phyloP scores from a whole-genome alignment of 2,113 vertebrate genomes.

The Theropithecus gelada region DNA sequence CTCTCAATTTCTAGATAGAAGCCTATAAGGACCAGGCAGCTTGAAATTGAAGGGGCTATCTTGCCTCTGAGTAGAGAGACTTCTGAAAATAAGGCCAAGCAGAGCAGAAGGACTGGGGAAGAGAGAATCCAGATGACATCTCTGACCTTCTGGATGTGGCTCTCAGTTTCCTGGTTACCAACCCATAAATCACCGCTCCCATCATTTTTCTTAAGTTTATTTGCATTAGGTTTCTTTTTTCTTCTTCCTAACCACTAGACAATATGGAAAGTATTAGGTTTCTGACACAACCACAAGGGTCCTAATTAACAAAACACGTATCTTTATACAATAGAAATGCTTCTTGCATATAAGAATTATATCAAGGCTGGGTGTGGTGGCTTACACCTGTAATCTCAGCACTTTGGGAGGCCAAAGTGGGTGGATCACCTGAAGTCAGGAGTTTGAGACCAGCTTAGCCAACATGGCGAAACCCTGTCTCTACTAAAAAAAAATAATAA shows the following conservation, averaged over 20 bases:
- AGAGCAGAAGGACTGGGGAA: background rate
- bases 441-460: no score
- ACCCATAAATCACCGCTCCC: background rate
- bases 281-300: background rate
- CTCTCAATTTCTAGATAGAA: background rate
- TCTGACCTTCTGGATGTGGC: background rate
- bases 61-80: background rate
- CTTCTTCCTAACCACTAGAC: background rate
- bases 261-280: background rate
- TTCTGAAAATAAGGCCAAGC: background rate
- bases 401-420: no score
- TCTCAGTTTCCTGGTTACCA: background rate
- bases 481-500: no score
- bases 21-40: background rate
- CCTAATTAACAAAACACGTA: background rate
- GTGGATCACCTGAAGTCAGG: no score
- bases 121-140: background rate
- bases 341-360: conserved; percentile 23
- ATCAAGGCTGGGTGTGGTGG: background rate
- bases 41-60: background rate
- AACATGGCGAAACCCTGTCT: no score
- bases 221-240: background rate
- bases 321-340: background rate
- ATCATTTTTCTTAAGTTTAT: background rate
- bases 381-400: no score